These are phyloP conservation scores for Festucalex cinctus DNA, from an alignment of 2,113 vertebrate species.

Conservation along the genomic window DNA sequence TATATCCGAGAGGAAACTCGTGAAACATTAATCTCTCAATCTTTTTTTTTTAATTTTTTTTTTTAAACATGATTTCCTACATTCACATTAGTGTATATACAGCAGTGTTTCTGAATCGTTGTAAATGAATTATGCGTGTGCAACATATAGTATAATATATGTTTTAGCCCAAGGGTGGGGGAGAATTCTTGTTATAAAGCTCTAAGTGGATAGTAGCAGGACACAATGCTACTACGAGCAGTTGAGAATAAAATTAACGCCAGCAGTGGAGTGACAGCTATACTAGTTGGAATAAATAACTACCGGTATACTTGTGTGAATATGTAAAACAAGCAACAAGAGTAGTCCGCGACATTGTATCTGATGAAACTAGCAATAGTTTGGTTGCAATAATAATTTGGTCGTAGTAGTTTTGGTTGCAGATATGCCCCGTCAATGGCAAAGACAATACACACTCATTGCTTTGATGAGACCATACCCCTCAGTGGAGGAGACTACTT, in stretches of 20 bases:
- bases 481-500: too few species aligned
- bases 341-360: too few species aligned
- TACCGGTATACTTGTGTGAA: too few species aligned
- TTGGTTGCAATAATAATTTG: too few species aligned
- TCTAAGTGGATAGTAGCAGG: not conserved
- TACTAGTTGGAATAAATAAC: too few species aligned
- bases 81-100: slow-evolving; percentile 73
- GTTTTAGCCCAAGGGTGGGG: not conserved
- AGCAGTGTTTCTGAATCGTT: slow-evolving; percentile 59
- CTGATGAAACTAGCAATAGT: too few species aligned
- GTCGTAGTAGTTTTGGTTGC: too few species aligned
- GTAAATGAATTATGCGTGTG: slow-evolving; percentile 58
- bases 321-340: too few species aligned
- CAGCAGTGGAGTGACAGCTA: not conserved
- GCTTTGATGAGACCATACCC: slow-evolving; percentile 16
- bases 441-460: slow-evolving; percentile 42
- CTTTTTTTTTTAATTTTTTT: slow-evolving; percentile 64
- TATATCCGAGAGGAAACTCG: slow-evolving; percentile 70
- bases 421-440: slow-evolving; percentile 4
- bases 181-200: not conserved
- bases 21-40: slow-evolving; percentile 67
- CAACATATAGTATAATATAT: too few species aligned
- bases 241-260: not conserved
- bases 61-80: slow-evolving; percentile 72
- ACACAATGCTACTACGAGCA: not conserved